These are phyloP conservation scores for Felis chaus DNA, from an alignment of 2,113 vertebrate genomes.

Conservation along the genomic window DNA sequence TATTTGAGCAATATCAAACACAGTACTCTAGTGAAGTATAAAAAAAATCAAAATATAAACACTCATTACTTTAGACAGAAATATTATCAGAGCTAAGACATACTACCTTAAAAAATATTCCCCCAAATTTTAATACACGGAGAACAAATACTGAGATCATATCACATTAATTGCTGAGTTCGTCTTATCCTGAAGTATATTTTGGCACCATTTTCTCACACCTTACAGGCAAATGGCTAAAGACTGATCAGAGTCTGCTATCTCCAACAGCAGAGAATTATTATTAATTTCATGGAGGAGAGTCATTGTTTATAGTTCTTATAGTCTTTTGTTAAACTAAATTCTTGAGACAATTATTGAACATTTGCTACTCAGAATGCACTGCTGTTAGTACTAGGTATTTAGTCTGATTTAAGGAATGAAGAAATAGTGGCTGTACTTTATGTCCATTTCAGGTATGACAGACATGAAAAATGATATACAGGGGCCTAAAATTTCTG, in stretches of 20 bases:
- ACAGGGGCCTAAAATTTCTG: neutral
- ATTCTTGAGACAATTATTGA: neutral
- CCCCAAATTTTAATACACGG: neutral
- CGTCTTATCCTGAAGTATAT: neutral
- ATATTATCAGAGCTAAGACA: neutral
- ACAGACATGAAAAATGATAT: neutral
- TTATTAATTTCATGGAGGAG: neutral
- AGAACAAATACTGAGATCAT: neutral
- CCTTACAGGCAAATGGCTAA: neutral
- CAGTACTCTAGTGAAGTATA: neutral
- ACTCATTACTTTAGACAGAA: neutral
- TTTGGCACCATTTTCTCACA: neutral
- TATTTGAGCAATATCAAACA: neutral
- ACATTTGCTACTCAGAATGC: neutral
- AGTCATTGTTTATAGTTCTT: neutral
- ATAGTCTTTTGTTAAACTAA: neutral
- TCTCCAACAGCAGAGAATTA: neutral
- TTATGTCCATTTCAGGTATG: neutral
- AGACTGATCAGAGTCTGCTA: neutral
- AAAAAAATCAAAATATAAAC: neutral
- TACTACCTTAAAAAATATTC: neutral
- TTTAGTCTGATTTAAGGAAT: neutral
- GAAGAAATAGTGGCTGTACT: neutral
- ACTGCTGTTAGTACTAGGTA: neutral
- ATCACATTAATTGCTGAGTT: neutral